Conservation (phyloP, 2,888 invertebrate species). For the Acholoe squamosa region DNA sequence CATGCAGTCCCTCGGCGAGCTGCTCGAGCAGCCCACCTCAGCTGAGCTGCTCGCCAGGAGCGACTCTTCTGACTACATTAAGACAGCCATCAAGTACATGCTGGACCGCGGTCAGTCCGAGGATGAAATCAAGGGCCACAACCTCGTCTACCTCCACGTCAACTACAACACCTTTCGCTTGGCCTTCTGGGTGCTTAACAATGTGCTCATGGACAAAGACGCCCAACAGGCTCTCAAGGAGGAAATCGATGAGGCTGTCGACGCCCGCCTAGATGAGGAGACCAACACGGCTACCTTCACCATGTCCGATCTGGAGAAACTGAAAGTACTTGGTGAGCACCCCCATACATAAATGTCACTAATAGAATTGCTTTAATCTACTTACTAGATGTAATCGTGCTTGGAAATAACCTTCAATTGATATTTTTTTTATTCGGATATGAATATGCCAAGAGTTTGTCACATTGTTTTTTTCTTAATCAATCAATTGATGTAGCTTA, state of each 20-base stretch:
- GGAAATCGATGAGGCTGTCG: conserved; percentile 75
- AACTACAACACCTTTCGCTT: conserved; percentile 83
- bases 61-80: conserved; percentile 81
- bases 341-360: not conserved
- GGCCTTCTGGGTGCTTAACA: conserved; percentile 81
- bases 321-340: conserved; percentile 80
- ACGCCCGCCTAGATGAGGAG: conserved; percentile 70
- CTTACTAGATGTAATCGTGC: too few relatives aligned
- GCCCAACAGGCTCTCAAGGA: conserved; percentile 76
- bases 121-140: conserved; percentile 82
- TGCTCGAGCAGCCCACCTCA: conserved; percentile 79
- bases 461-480: not conserved
- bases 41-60: conserved; percentile 77
- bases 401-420: not conserved
- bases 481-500: too few relatives aligned
- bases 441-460: not conserved
- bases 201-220: conserved; percentile 77
- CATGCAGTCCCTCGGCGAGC: conserved; percentile 76
- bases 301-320: conserved; percentile 78
- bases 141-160: conserved; percentile 83
- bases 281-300: conserved; percentile 75
- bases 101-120: conserved; percentile 79
- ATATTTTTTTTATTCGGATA: not conserved
- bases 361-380: not conserved
- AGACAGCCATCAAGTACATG: conserved; percentile 81